Evolutionary conservation across 2,888 invertebrate species (phyloP), one percentile per base, ranked within the genome.

Genomic region (Andrena trimmerana): DNA sequence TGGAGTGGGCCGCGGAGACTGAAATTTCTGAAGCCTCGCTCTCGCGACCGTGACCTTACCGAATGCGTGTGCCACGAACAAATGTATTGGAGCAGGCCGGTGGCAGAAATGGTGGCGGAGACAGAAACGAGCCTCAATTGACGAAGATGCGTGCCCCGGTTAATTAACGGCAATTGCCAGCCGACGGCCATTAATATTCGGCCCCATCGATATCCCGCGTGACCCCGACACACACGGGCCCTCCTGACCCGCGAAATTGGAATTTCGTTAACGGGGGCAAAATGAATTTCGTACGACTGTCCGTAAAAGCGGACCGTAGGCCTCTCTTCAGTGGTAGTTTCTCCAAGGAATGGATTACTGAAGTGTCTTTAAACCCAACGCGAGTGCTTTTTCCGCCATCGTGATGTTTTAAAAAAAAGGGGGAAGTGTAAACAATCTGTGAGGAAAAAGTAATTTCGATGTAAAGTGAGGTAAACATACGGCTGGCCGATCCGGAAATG

Each of bases 1-100:
- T 83, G 83, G 72, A 88, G 82, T 54, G 52, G 42, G 24, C 36
- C 16, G 50, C 68, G 72, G 24, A 62, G 48, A 69, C 29, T 83
- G 83, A 88, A 83, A 83, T 88, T 86, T 81, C 71, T 74, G 81
- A 81, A 72, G 85, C 78, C 65, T 75, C 72, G 72, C 77, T 76
- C 65, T 68, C 72, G 72, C 77, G 83, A 85, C 88, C 88, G 83
- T 88, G 88, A 88, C 88, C 88, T 88, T 88, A 88, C 88, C 82
- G 65, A 88, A 88, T 81, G 77, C 78, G 74, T 83, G 81, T 80
- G 77, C 57, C 67, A 70, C 52, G 66, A 54, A 57, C 57, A 24
- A 69, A 60, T 60, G 85, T 67, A 73, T 81, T 57, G 74, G 54
- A 67, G 60, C 20, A 48, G 27, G 36, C 72, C 24, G 50, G 65